A percentile compares a stretch with the other conserved stretches of the same genome.
phyloP scores from a whole-genome alignment of 2,113 vertebrate genomes.

The Probosciger aterrimus region DNA sequence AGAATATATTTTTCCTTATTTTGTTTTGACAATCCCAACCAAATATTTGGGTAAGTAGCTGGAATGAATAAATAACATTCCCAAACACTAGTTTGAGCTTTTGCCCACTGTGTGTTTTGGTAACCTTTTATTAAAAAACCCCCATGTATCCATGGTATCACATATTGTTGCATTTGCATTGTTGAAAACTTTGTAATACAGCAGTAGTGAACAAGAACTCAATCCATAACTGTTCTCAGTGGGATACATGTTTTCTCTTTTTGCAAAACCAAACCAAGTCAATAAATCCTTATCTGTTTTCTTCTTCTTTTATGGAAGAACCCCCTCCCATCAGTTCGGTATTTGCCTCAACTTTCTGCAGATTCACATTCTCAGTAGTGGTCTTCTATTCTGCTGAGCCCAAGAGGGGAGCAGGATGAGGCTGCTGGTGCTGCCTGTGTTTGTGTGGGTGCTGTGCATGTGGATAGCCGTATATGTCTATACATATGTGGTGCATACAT shows the following conservation, averaged over 20 bases:
- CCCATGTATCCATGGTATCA: neutral
- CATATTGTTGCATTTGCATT: neutral
- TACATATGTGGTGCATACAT: rapidly evolving
- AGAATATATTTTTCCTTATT: neutral
- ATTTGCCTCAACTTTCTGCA: neutral
- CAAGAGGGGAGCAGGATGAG: neutral
- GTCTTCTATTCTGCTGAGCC: neutral
- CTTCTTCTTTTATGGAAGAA: neutral
- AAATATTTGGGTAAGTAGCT: neutral
- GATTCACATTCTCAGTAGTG: neutral
- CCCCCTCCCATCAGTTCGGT: neutral
- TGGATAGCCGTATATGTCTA: neutral
- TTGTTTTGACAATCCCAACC: neutral
- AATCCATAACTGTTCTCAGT: neutral
- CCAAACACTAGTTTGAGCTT: neutral
- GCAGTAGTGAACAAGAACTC: neutral
- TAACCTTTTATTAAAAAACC: neutral
- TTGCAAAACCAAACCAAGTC: neutral
- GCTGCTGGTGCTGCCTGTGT: neutral
- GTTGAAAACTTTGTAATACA: neutral
- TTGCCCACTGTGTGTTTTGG: neutral
- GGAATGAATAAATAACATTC: neutral
- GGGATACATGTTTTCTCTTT: neutral
- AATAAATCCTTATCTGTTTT: neutral
- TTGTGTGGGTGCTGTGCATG: neutral